Percentiles rank a stretch among this genome's conserved stretches.
Conservation (phyloP, 2,113 vertebrate genomes). For the Amazona guildingii region DNA sequence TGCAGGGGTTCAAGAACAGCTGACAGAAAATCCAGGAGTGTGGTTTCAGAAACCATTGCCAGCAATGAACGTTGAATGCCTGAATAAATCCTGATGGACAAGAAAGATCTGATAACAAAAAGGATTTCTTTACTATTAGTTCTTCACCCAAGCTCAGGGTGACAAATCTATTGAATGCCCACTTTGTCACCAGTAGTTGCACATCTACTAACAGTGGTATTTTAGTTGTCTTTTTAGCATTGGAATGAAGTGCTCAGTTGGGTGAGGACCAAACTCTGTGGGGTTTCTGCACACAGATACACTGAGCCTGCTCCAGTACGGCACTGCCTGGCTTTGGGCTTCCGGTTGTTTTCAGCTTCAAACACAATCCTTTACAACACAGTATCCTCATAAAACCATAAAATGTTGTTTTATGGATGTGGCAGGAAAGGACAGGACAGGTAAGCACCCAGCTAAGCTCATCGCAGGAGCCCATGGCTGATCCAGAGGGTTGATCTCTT, state of each 20-base stretch:
- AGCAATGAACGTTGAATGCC: neutral
- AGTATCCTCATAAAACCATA: neutral
- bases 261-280: neutral
- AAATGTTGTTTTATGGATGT: fast-evolving
- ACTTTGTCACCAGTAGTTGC: neutral
- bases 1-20: neutral
- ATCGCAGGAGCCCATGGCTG: neutral
- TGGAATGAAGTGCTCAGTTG: neutral
- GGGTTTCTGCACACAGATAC: fast-evolving
- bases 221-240: neutral
- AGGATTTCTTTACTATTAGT: neutral
- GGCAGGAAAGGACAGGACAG: neutral
- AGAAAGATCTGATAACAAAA: neutral
- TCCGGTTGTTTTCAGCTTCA: neutral
- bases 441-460: neutral
- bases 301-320: neutral
- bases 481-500: neutral
- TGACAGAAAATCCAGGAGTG: neutral
- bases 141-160: neutral
- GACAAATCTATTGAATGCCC: neutral
- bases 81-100: slow-evolving; percentile 7
- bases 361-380: neutral
- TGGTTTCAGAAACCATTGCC: neutral
- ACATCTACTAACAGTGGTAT: neutral
- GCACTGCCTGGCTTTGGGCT: neutral